Evolutionary conservation across 2,888 invertebrate species (phyloP), one percentile per base, ranked within the genome.

Genomic region (Thumatha senex): DNA sequence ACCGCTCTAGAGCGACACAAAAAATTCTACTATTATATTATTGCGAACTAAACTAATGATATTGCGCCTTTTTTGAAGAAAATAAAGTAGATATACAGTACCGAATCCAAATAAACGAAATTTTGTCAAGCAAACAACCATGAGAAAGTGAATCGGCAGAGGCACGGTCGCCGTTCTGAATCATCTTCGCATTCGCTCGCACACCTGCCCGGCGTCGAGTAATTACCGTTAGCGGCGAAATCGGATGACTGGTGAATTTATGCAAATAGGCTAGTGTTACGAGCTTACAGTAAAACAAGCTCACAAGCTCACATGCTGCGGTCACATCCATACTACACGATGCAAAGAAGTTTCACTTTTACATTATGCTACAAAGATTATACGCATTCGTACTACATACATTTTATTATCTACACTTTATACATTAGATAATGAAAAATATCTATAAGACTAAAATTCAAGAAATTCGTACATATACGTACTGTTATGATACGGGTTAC

Each of bases 171-270:
- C n/a, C n/a, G 62, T 56, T 51, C 48, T 51, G 61, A 52, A 46
- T 53, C 56, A 55, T 56, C 58, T 58, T 55, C 43, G 57, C 15
- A 12, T 33, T 34, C 39, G 51, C 12, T 44, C 46, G 33, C 43
- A 18, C 54, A 46, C 48, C 40, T 45, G 51, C 54, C 49, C 43
- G 48, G 39, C 44, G 8, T 30, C 31, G 38, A 51, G 58, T 58
- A 51, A 56, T 74, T 85, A 87, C 89, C 89, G 90, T 89, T 89
- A 89, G 54, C 79, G 63, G 84, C 84, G 85, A 87, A 86, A 86
- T 83, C 84, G 71, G 74, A 78, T 78, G 79, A 77, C 80, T 76
- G 68, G 75, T 75, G 64, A 76, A 76, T 77, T 75, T 76, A 76
- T 77, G 80, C 69, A 85, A 83, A 84, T 76, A 67, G 84, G 87